Evolutionary conservation across 2,797 vertebrate genomes (phyloP).

Genomic region (Leptatherina wallacei): DNA sequence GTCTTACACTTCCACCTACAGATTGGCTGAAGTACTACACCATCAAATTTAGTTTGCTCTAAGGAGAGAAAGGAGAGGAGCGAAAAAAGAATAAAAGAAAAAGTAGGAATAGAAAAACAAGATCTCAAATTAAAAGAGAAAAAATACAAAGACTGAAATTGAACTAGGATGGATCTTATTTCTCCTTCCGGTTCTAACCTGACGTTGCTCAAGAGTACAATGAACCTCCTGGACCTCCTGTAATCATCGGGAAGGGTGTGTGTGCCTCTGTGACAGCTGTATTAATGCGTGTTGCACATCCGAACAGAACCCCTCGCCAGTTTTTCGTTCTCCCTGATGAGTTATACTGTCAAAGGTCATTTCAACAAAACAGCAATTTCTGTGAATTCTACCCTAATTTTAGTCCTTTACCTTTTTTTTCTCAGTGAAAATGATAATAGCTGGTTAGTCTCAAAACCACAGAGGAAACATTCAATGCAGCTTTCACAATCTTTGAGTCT

Average conservation of each 20-base stretch:
- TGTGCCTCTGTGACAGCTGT: slow-evolving; percentile 76
- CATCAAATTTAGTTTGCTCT: not conserved
- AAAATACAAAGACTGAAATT: not conserved
- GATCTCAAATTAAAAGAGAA: not conserved
- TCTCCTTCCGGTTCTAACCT: slow-evolving; percentile 16
- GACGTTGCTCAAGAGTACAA: slow-evolving; percentile 37
- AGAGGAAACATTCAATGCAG: slow-evolving; percentile 37
- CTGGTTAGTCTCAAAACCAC: slow-evolving; percentile 15
- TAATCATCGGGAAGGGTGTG: slow-evolving; percentile 86
- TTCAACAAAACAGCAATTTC: slow-evolving; percentile 46
- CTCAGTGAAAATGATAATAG: slow-evolving; percentile 15
- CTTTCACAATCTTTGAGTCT: slow-evolving; percentile 13
- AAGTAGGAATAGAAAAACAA: not conserved
- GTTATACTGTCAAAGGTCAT: slow-evolving; percentile 56
- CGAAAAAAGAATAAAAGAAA: not conserved
- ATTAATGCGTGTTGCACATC: slow-evolving; percentile 67
- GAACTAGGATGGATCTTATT: not conserved
- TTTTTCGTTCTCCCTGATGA: slow-evolving; percentile 56
- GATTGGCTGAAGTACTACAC: slow-evolving; percentile 51
- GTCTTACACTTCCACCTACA: slow-evolving; percentile 70
- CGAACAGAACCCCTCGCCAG: slow-evolving; percentile 56
- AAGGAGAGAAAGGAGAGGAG: not conserved
- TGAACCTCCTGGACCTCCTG: slow-evolving; percentile 70
- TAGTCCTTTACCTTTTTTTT: slow-evolving; percentile 10
- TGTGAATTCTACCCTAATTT: slow-evolving; percentile 42